Evolutionary conservation across 2,888 invertebrate genomes (phyloP).

Genomic region (Syrphus vitripennis): DNA sequence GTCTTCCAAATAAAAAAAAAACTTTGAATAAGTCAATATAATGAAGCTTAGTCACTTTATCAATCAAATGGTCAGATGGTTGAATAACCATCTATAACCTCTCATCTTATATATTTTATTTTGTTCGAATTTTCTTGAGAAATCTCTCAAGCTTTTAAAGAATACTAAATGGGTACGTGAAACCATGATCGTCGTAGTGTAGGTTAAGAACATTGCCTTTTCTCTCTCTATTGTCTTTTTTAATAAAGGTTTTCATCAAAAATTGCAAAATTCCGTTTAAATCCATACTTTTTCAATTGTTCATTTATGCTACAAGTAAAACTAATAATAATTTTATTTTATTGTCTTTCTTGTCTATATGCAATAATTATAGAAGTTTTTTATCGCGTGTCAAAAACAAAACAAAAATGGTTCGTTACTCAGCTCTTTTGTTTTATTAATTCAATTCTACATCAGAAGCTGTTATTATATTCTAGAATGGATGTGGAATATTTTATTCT

Average conservation of each 20-base stretch:
- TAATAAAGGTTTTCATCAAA: neutral
- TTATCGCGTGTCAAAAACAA: neutral
- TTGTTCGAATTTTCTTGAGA: neutral
- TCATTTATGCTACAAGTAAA: neutral
- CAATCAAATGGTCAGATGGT: neutral
- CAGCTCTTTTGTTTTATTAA: constrained; percentile 21
- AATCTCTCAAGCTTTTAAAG: neutral
- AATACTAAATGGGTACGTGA: neutral
- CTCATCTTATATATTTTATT: neutral
- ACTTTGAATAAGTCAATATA: neutral
- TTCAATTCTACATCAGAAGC: neutral
- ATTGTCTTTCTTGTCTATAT: neutral
- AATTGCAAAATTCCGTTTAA: neutral
- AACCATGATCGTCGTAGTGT: neutral
- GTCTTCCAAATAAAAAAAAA: neutral
- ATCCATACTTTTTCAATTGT: neutral
- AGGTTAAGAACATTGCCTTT: constrained; percentile 2
- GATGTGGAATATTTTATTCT: constrained; percentile 2
- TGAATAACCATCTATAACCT: neutral
- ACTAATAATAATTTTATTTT: neutral
- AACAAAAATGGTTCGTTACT: neutral
- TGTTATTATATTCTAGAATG: constrained; percentile 10
- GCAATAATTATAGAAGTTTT: neutral
- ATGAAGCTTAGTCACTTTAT: neutral
- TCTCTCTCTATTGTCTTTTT: neutral